Percentiles rank a stretch among this genome's conserved stretches.
Evolutionary conservation across 2,888 invertebrate species (phyloP).

Genomic region (Eilema sororculum): DNA sequence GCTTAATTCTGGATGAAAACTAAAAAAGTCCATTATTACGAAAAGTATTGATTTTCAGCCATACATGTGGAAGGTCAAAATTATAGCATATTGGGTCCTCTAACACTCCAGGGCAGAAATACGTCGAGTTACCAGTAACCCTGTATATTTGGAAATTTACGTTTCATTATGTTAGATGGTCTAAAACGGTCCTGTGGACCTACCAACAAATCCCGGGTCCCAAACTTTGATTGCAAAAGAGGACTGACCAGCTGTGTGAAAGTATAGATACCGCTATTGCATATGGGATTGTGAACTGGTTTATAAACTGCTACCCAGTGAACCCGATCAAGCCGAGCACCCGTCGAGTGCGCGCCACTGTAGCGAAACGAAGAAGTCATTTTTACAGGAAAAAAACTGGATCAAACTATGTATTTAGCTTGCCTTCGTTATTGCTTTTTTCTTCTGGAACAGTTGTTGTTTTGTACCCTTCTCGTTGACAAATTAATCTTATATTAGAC

Average conservation of each 20-base stretch:
- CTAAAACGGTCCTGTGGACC: background rate
- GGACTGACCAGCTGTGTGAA: background rate
- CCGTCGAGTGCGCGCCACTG: background rate
- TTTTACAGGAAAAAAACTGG: background rate
- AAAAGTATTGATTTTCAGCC: too few relatives aligned
- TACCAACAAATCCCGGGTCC: too few relatives aligned
- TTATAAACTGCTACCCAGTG: background rate
- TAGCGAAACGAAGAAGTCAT: constrained; percentile 10
- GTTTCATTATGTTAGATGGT: background rate
- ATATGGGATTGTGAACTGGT: background rate
- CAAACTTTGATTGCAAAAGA: too few relatives aligned
- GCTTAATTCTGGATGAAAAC: too few relatives aligned
- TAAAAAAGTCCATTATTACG: too few relatives aligned
- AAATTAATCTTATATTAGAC: background rate
- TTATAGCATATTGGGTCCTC: too few relatives aligned
- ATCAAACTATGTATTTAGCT: background rate
- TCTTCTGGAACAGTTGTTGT: background rate
- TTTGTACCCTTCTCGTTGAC: background rate
- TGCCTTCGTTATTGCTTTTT: background rate
- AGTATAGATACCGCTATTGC: background rate
- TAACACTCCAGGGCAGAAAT: too few relatives aligned
- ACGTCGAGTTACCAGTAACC: too few relatives aligned
- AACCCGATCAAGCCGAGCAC: background rate
- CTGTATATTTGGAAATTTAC: background rate
- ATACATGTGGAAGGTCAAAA: too few relatives aligned